Conservation (phyloP, 2,888 invertebrate species). For the Volucella inanis region DNA sequence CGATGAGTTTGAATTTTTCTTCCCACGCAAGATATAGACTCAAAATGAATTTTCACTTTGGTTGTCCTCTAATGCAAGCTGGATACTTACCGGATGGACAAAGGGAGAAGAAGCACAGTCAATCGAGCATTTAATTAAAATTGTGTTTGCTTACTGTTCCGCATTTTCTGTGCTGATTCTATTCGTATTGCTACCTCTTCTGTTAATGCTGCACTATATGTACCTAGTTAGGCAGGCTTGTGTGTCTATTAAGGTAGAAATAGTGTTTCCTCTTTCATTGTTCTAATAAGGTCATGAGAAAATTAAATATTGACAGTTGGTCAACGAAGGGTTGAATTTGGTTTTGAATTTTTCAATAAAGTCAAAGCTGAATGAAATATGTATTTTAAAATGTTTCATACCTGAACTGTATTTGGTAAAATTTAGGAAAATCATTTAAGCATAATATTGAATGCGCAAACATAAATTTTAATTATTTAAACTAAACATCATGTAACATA, state of each 20-base stretch:
- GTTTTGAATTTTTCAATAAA: too few relatives aligned
- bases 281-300: conserved; percentile 58
- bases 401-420: too few relatives aligned
- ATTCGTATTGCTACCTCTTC: neutral
- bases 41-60: conserved; percentile 46
- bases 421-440: too few relatives aligned
- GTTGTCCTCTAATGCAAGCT: neutral
- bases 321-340: conserved; percentile 1
- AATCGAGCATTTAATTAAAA: conserved; percentile 74
- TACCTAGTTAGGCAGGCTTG: conserved; percentile 34
- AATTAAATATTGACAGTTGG: conserved; percentile 11
- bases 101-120: conserved; percentile 54
- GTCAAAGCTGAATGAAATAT: too few relatives aligned
- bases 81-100: neutral
- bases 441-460: too few relatives aligned
- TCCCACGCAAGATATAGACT: conserved; percentile 11
- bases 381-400: too few relatives aligned
- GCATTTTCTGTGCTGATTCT: conserved; percentile 47
- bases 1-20: conserved; percentile 17
- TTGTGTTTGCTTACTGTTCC: conserved; percentile 73
- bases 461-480: too few relatives aligned
- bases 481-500: too few relatives aligned
- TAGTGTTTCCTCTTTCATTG: conserved; percentile 38
- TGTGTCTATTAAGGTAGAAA: conserved; percentile 62
- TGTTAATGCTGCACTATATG: conserved; percentile 43